Evolutionary conservation across 1,140 invertebrate genomes (phyloP).

Genomic region (Drosophila fuyamai): DNA sequence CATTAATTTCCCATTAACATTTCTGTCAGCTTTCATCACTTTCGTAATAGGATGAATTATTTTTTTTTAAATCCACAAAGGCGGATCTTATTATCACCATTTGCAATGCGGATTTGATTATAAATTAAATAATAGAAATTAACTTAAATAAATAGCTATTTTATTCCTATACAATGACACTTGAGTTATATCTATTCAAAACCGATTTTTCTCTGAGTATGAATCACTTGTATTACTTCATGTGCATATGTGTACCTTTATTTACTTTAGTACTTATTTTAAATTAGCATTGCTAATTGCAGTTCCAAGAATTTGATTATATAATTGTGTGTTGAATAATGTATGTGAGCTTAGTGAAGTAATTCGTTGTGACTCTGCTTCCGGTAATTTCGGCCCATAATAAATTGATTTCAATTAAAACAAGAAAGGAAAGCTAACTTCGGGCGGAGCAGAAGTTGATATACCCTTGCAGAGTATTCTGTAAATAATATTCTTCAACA

Average conservation of each 20-base stretch:
- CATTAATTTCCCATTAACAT: too few species aligned
- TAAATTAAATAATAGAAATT: constrained; percentile 4
- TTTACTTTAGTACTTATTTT: neutral
- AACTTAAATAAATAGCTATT: constrained; percentile 2
- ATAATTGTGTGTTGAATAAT: neutral
- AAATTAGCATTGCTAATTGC: constrained; percentile 6
- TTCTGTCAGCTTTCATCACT: too few species aligned
- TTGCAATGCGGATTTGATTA: constrained; percentile 19
- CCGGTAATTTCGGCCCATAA: neutral
- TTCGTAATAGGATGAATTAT: neutral
- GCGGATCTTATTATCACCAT: constrained; percentile 3
- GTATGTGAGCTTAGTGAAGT: neutral
- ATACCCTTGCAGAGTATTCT: too few species aligned
- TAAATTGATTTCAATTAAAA: too few species aligned
- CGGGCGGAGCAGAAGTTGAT: too few species aligned
- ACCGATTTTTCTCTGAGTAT: neutral
- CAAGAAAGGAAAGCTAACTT: too few species aligned
- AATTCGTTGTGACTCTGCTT: neutral
- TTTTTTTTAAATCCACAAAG: neutral
- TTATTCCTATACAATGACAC: constrained; percentile 1
- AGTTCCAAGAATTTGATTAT: neutral
- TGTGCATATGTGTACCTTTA: neutral
- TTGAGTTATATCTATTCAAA: neutral
- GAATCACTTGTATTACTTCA: neutral
- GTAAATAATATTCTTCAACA: too few species aligned